These are phyloP conservation scores for Hoplostethus mediterraneus DNA, from an alignment of 2,797 vertebrate species.

Conservation along the genomic window DNA sequence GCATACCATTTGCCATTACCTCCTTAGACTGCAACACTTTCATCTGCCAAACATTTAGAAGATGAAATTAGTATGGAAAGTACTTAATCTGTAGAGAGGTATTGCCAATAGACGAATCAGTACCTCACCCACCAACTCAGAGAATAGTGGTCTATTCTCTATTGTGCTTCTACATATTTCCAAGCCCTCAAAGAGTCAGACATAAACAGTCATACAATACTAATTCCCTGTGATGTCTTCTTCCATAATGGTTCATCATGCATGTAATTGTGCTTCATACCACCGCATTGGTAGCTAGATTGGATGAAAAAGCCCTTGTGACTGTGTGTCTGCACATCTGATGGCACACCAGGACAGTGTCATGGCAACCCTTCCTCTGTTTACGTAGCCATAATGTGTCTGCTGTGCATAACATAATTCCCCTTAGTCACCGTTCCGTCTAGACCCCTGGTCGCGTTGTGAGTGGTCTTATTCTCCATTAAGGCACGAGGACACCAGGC, in stretches of 20 bases:
- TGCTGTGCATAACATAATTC: conserved; percentile 20
- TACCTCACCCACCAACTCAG: not conserved
- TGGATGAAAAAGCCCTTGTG: conserved; percentile 26
- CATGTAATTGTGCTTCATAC: conserved; percentile 6
- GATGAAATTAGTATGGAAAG: too few species aligned
- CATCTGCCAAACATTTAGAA: too few species aligned
- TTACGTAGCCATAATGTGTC: conserved; percentile 15
- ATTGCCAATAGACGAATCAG: too few species aligned
- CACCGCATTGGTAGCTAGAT: not conserved
- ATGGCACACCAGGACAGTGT: conserved; percentile 21
- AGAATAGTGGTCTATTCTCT: too few species aligned
- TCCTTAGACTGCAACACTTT: too few species aligned
- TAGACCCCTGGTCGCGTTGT: conserved; percentile 41
- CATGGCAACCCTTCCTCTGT: conserved; percentile 46
- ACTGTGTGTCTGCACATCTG: conserved; percentile 16
- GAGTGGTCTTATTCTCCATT: conserved; percentile 71
- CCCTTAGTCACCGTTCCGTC: conserved; percentile 33
- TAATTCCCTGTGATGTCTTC: conserved; percentile 17
- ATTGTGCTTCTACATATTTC: not conserved
- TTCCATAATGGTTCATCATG: conserved; percentile 26
- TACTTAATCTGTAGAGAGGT: too few species aligned
- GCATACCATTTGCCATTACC: not conserved
- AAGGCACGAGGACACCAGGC: conserved; percentile 45
- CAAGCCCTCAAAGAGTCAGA: conserved; percentile 13
- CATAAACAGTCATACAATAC: not conserved